A percentile compares a stretch with the other conserved stretches of the same genome.
Evolutionary conservation across 2,113 vertebrate genomes (phyloP).

Genomic region (Engystomops pustulosus): DNA sequence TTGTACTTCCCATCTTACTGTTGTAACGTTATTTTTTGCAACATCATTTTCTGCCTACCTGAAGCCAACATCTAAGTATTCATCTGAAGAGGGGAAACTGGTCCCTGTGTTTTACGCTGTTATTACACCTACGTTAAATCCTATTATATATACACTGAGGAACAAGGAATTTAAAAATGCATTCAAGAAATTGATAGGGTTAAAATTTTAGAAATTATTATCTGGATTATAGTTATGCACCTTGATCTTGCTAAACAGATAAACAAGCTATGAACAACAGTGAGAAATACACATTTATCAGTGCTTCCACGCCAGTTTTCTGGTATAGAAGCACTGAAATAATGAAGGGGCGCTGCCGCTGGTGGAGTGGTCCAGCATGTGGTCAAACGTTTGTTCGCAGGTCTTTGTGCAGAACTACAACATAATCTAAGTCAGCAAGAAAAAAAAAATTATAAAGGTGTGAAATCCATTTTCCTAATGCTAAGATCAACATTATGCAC

Average conservation of each 20-base stretch:
- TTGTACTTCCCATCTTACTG: constrained; percentile 66
- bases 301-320: no score
- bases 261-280: not conserved
- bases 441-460: no score
- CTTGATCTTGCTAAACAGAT: not conserved
- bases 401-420: no score
- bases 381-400: no score
- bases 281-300: no score
- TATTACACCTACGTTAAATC: constrained; percentile 68
- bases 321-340: no score
- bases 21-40: constrained; percentile 65
- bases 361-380: no score
- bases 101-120: constrained; percentile 65
- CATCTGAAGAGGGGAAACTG: constrained; percentile 61
- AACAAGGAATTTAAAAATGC: constrained; percentile 69
- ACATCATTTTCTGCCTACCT: constrained; percentile 69
- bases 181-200: constrained; percentile 52
- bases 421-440: no score
- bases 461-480: no score
- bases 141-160: constrained; percentile 71
- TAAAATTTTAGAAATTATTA: not conserved
- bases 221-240: not conserved
- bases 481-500: no score
- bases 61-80: constrained; percentile 54
- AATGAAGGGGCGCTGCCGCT: no score